Base-by-base conservation (phyloP, 1,140 invertebrate species). In the Drosophila neocordata region DNA sequence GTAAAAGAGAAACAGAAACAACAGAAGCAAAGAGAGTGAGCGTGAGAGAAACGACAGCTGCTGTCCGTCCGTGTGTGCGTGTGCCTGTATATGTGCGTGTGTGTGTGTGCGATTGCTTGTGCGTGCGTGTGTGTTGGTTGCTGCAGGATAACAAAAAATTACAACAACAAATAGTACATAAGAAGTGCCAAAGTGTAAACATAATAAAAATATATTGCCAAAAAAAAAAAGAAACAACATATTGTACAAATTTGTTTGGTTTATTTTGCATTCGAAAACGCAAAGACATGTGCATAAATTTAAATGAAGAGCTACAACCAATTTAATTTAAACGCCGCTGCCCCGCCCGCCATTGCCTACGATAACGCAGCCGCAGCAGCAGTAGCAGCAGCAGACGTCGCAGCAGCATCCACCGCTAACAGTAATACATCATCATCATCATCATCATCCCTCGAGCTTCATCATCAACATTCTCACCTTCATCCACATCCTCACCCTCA, bases 1-100 rank as follows among this genome's bases (percentile, higher is more conserved):
- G 41, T 48, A 15, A 15, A 48, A 48, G 41, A 48, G 41, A 48
- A 48, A 48, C 44, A 67, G 55, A 59, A 74, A 61, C 69, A 71
- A 75, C 64, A 81, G 77, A 69, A 81, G 68, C 74, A 74, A 81
- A 75, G 67, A 66, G 69, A 77, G 77, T 52, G 73, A 66, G 73
- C 66, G 74, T 87, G 83, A 88, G 83, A 88, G 83, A 87, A 87
- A 76, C 83, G 83, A 79, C 83, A 87, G 83, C 83, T 87, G 83
- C 83, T 81, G 53, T 12, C 51, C 71, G 80, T 48, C 59, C 67
- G 69, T 56, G 60, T 73, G 71, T 69, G 65, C 59, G 56, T 15
- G 65, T 66, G 38, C 60, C 27, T 38, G 27, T 52, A 24, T 34
- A n/a, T 65, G 51, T 62, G 18, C 27, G 27, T 62, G 34, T 60